Percentiles rank a stretch among this genome's conserved stretches.
Conservation (phyloP, 2,113 vertebrate genomes). For the Rhea americana region DNA sequence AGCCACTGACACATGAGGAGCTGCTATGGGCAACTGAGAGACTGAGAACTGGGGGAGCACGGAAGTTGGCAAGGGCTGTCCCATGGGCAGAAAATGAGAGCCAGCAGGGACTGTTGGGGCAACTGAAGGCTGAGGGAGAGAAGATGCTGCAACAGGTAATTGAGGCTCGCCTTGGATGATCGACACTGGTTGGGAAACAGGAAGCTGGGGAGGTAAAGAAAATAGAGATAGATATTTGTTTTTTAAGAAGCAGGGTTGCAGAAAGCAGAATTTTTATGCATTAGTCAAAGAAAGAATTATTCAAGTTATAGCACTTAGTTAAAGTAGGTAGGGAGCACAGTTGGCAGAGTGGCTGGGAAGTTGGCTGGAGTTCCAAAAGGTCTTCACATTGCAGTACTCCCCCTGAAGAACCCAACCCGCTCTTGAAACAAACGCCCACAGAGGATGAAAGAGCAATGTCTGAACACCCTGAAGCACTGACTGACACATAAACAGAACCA, state of each 20-base stretch:
- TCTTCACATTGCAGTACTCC: neutral
- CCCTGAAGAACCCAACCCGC: neutral
- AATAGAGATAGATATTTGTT: slow-evolving; percentile 74
- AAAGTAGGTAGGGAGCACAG: slow-evolving; percentile 31
- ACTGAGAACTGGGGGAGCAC: slow-evolving; percentile 76
- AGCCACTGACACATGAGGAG: slow-evolving; percentile 72
- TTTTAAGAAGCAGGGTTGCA: slow-evolving; percentile 73
- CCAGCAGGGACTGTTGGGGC: slow-evolving; percentile 74
- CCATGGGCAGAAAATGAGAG: slow-evolving; percentile 79
- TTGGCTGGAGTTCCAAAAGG: slow-evolving; percentile 4
- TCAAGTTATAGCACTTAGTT: slow-evolving; percentile 58
- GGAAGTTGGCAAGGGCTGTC: slow-evolving; percentile 73
- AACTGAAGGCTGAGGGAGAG: slow-evolving; percentile 73
- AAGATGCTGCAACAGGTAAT: slow-evolving; percentile 78
- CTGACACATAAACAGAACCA: neutral
- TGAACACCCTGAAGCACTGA: neutral
- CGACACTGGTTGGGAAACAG: slow-evolving; percentile 80
- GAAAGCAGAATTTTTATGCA: slow-evolving; percentile 76
- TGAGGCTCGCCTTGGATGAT: slow-evolving; percentile 81
- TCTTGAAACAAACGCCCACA: slow-evolving; percentile 27
- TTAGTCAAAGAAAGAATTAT: slow-evolving; percentile 73
- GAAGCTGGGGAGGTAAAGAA: slow-evolving; percentile 85
- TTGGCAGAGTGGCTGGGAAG: slow-evolving; percentile 58
- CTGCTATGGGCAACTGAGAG: slow-evolving; percentile 74
- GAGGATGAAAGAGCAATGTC: neutral